Evolutionary conservation across 2,888 invertebrate species (phyloP).

Genomic region (Junonia oenone): DNA sequence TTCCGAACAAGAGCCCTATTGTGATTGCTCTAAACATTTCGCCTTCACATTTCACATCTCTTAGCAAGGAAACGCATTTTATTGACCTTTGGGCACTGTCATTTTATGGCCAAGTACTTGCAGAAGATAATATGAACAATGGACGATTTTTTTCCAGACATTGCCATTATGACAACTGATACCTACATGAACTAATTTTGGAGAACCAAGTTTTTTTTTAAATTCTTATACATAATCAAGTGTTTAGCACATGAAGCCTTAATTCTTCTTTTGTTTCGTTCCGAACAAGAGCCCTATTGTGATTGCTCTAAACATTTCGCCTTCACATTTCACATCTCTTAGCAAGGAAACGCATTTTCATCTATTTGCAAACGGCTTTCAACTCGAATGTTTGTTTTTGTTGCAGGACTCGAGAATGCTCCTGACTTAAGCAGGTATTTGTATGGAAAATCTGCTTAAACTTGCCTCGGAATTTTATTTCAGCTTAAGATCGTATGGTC

Average conservation of each 20-base stretch:
- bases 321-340: slow-evolving; percentile 7
- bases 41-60: no score
- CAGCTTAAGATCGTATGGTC: neutral
- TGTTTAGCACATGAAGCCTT: no score
- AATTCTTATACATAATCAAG: no score
- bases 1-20: neutral
- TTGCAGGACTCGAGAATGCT: slow-evolving; percentile 18
- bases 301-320: slow-evolving; percentile 9
- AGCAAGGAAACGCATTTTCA: slow-evolving; percentile 21
- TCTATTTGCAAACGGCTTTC: slow-evolving; percentile 38
- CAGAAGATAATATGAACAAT: no score
- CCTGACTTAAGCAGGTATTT: slow-evolving; percentile 21
- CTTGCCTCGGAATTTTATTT: slow-evolving; percentile 2
- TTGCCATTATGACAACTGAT: no score
- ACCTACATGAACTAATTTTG: no score
- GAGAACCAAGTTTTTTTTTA: no score
- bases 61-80: no score
- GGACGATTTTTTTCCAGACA: no score
- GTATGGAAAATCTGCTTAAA: slow-evolving; percentile 20
- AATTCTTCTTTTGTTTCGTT: neutral
- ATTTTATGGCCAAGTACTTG: no score
- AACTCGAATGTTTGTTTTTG: slow-evolving; percentile 30
- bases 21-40: no score
- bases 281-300: neutral
- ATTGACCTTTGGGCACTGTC: no score